Base-by-base conservation (phyloP, 2,797 vertebrate species). In the Momotus momota region DNA sequence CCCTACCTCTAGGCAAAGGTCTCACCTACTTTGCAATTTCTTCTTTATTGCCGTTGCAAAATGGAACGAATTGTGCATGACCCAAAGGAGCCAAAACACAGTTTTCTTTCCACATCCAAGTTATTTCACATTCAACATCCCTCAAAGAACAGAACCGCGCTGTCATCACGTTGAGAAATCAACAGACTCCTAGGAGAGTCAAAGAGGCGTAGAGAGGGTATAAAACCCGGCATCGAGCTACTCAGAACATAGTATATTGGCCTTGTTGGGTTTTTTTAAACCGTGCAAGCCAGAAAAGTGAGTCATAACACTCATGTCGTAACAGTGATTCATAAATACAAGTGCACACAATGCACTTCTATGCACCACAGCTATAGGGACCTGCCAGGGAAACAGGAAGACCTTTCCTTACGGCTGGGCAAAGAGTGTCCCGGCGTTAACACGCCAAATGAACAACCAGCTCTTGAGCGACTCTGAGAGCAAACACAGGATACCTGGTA, bases 321-420 rank as follows among this genome's bases (percentile, higher is more conserved):
- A 78, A 46, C 1, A 43, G n/a, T 71, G 93, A 96, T 74, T 87
- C 84, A 95, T 7, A 90, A 92, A 80, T 31, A 52, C n/a, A 77
- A 84, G 20, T 1, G 31, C 57, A 81, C 60, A 83, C 86, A 67
- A 83, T 15, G 64, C 26, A 46, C 87, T 85, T 23, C 18, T 9
- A 46, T 38, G 11, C 94, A 69, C 0, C 52, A 35, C 33, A n/a
- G 40, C 29, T 2, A 74, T 0, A 35, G 61, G 82, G 35, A 54
- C 6, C 35, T 80, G 43, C 23, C 72, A 93, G 54, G 65, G 70
- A 51, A 91, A 79, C 31, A 78, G 64, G 67, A 91, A 88, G 60
- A 66, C 6, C 57, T 77, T 54, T 80, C 77, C 86, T 55, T 43
- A 58, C 48, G 33, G 67, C 49, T 49, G 40, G 17, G 73, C 40